Evolutionary conservation across 2,113 vertebrate genomes (phyloP).

Genomic region (Ochotona curzoniae): DNA sequence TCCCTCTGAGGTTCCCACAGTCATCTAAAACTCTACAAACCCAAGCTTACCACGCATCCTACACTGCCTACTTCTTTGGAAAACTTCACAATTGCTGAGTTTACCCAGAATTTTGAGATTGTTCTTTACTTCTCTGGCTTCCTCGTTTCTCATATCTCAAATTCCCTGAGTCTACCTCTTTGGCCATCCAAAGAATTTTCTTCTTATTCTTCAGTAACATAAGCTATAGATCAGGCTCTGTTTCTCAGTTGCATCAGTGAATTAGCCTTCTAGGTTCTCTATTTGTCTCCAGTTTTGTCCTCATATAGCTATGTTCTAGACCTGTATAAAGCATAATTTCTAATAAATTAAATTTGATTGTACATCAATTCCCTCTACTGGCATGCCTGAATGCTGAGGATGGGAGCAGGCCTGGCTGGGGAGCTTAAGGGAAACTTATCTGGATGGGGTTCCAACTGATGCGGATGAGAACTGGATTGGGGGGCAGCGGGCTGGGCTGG

Average conservation of each 20-base stretch:
- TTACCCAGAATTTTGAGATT: not conserved
- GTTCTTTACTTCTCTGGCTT: not conserved
- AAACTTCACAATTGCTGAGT: not conserved
- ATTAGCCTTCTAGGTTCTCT: not conserved
- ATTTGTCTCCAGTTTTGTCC: not conserved
- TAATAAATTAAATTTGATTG: not conserved
- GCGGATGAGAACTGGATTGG: no score
- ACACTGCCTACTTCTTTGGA: not conserved
- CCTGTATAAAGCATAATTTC: not conserved
- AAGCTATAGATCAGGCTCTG: not conserved
- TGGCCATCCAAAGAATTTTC: no score
- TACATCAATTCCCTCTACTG: not conserved
- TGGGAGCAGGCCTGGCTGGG: no score
- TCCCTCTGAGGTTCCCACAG: not conserved
- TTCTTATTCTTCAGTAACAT: not conserved
- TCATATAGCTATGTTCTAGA: not conserved
- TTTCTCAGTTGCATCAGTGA: not conserved
- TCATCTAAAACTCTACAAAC: not conserved
- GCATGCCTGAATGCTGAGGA: no score
- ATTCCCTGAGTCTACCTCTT: not conserved
- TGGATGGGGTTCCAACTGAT: no score
- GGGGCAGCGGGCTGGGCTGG: no score
- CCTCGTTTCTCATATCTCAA: not conserved
- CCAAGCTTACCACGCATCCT: not conserved
- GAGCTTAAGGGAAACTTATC: no score